Evolutionary conservation across 2,888 invertebrate genomes (phyloP).

Genomic region (Toxonevra muliebris): DNA sequence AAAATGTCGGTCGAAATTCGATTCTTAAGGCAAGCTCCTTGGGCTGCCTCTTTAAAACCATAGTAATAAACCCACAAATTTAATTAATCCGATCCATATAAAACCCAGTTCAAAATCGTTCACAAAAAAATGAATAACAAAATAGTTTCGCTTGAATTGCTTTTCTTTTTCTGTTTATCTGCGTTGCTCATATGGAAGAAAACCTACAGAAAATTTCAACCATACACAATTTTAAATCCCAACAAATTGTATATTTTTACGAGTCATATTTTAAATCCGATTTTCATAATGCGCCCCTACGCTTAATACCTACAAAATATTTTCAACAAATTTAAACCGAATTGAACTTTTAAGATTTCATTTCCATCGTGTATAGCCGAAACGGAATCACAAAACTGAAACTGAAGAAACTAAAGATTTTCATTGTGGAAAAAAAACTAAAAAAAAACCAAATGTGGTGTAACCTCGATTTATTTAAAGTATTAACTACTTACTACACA

Average conservation of each 20-base stretch:
- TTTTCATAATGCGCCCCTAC: slow-evolving; percentile 36
- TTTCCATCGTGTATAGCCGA: not conserved
- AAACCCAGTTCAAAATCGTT: no score
- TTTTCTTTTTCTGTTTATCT: no score
- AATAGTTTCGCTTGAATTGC: no score
- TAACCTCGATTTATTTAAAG: slow-evolving; percentile 61
- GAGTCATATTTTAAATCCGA: slow-evolving; percentile 37
- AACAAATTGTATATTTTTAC: slow-evolving; percentile 34
- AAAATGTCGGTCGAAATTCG: no score
- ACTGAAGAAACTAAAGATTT: slow-evolving; percentile 40
- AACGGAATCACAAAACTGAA: not conserved
- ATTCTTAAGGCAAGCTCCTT: no score
- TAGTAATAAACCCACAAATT: no score
- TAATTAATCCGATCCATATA: no score
- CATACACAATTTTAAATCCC: slow-evolving; percentile 20
- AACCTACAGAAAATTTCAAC: slow-evolving; percentile 2
- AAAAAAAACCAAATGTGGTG: slow-evolving; percentile 49
- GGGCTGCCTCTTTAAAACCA: no score
- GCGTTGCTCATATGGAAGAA: no score
- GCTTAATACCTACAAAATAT: slow-evolving; percentile 18
- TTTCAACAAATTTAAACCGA: slow-evolving; percentile 4
- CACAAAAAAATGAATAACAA: no score
- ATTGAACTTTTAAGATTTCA: slow-evolving; percentile 7
- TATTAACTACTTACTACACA: slow-evolving; percentile 57
- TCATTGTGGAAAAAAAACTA: slow-evolving; percentile 1